phyloP scores from a whole-genome alignment of 2,888 invertebrate species.

The Bimastos eiseni region DNA sequence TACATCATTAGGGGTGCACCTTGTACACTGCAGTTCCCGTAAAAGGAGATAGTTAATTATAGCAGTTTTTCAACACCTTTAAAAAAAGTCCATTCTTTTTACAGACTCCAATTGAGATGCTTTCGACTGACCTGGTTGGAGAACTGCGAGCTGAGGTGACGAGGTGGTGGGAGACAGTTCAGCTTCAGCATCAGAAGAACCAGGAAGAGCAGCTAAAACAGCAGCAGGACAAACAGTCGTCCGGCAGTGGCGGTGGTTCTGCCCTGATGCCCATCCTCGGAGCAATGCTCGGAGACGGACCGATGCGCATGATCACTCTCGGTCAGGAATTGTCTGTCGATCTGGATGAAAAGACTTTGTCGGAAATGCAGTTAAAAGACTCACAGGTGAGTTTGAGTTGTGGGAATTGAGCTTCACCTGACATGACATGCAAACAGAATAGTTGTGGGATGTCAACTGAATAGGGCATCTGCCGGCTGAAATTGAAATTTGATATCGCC shows the following conservation, averaged over 20 bases:
- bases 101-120: slow-evolving; percentile 75
- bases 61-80: neutral
- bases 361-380: slow-evolving; percentile 91
- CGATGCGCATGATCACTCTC: slow-evolving; percentile 83
- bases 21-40: too few relatives aligned
- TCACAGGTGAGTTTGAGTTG: slow-evolving; percentile 70
- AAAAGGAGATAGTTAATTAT: too few relatives aligned
- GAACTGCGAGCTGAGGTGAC: slow-evolving; percentile 90
- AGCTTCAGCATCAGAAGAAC: slow-evolving; percentile 52
- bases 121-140: slow-evolving; percentile 84
- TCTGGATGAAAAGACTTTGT: slow-evolving; percentile 85
- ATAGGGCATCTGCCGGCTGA: too few relatives aligned
- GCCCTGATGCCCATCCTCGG: slow-evolving; percentile 68
- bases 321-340: slow-evolving; percentile 91
- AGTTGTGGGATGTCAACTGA: neutral
- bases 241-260: neutral
- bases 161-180: slow-evolving; percentile 82
- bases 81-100: neutral
- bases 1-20: too few relatives aligned
- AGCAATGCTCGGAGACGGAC: slow-evolving; percentile 78
- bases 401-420: slow-evolving; percentile 32
- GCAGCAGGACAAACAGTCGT: slow-evolving; percentile 47
- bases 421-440: neutral
- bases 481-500: too few relatives aligned
- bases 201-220: slow-evolving; percentile 43